Conservation (phyloP, 2,888 invertebrate species). For the Drosophila macrospina region DNA sequence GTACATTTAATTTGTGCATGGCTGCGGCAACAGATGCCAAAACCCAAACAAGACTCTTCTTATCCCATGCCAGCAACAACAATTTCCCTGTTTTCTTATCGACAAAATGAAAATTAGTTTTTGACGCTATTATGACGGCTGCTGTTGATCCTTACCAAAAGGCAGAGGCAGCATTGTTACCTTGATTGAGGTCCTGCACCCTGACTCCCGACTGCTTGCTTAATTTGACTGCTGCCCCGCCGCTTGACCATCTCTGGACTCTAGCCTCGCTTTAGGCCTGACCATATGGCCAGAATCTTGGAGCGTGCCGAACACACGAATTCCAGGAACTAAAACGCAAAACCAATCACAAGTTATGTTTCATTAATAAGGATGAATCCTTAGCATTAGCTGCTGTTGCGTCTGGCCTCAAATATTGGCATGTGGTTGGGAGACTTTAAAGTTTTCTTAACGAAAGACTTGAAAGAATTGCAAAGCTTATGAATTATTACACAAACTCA, state of each 20-base stretch:
- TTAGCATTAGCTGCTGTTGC: not conserved
- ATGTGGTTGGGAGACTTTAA: constrained; percentile 10
- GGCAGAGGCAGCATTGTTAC: constrained; percentile 22
- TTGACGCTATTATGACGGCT: constrained; percentile 78
- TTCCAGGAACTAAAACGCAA: constrained; percentile 59
- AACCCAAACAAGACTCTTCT: constrained; percentile 8
- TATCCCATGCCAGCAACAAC: constrained; percentile 5
- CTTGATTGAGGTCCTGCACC: constrained; percentile 67
- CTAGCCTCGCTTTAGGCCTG: too few species aligned
- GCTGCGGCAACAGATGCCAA: constrained; percentile 69
- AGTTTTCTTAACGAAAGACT: too few species aligned
- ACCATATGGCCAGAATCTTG: constrained; percentile 53
- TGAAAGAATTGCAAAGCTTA: too few species aligned
- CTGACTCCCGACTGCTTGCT: constrained; percentile 27
- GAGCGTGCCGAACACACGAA: constrained; percentile 62
- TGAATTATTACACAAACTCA: too few species aligned
- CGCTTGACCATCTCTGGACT: constrained; percentile 25
- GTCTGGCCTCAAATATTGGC: constrained; percentile 12
- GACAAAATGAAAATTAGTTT: constrained; percentile 71
- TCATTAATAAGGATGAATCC: constrained; percentile 5
- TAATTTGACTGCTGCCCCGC: constrained; percentile 39
- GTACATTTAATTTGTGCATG: constrained; percentile 63
- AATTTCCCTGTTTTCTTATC: constrained; percentile 1
- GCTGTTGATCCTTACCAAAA: constrained; percentile 31
- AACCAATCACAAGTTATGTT: constrained; percentile 50